A percentile compares a stretch with the other conserved stretches of the same genome.
Conservation (phyloP, 2,797 vertebrate genomes). For the Denticeps clupeoides region DNA sequence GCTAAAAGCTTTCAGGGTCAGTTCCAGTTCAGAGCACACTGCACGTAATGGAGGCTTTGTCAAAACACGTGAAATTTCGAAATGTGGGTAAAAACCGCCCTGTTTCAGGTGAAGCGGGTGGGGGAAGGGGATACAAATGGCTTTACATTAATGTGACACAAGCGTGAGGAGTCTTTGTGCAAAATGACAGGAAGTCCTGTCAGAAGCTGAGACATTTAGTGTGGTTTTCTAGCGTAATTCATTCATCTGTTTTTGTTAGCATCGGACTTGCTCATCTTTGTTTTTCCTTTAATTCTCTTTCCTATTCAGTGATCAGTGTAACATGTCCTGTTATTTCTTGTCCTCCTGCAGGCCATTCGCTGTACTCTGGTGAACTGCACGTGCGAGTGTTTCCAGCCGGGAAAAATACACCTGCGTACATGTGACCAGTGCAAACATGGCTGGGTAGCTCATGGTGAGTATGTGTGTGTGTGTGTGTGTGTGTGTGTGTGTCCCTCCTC, state of each 20-base stretch:
- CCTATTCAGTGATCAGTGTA: neutral
- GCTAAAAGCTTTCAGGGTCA: constrained; percentile 60
- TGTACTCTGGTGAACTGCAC: constrained; percentile 99
- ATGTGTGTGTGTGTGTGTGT: neutral
- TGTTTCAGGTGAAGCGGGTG: constrained; percentile 25
- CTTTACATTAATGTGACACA: constrained; percentile 3
- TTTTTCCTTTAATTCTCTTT: too few relatives aligned
- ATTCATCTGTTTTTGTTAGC: too few relatives aligned
- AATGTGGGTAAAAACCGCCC: constrained; percentile 32
- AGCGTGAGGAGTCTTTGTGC: too few relatives aligned
- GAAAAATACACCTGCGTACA: constrained; percentile 96
- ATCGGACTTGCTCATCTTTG: too few relatives aligned
- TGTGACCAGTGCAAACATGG: constrained; percentile 98
- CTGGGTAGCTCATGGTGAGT: constrained; percentile 95
- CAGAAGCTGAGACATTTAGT: too few relatives aligned
- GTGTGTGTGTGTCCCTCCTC: neutral
- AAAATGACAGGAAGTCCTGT: too few relatives aligned
- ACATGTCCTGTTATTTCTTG: constrained; percentile 17
- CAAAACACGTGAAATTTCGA: constrained; percentile 49
- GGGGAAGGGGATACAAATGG: constrained; percentile 23
- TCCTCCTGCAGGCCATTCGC: constrained; percentile 91
- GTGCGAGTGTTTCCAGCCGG: constrained; percentile 97
- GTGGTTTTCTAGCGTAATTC: too few relatives aligned
- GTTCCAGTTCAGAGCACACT: constrained; percentile 40
- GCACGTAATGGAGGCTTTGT: constrained; percentile 49